Conservation (phyloP, 2,888 invertebrate genomes). For the Coleophora deauratella region DNA sequence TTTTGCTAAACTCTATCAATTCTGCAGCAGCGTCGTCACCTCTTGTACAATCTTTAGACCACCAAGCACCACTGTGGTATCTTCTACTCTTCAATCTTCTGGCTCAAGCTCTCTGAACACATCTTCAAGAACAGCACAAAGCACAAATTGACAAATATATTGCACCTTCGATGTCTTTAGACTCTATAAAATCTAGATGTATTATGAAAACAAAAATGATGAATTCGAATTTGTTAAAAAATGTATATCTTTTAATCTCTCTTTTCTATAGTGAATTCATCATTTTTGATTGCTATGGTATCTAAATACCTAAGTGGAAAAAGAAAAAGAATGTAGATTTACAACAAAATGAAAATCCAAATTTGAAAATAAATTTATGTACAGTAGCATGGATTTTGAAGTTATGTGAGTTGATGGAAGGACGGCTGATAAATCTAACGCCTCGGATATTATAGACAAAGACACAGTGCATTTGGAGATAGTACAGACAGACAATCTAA, state of each 20-base stretch:
- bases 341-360: too few relatives aligned
- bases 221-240: conserved; percentile 11
- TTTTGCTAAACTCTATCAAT: conserved; percentile 23
- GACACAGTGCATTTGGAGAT: conserved; percentile 12
- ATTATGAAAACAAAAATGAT: conserved; percentile 12
- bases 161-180: conserved; percentile 48
- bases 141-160: conserved; percentile 35
- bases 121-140: conserved; percentile 41
- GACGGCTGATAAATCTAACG: conserved; percentile 63
- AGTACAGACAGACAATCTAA: background rate
- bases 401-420: conserved; percentile 35
- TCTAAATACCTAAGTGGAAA: too few relatives aligned
- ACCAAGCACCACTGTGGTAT: conserved; percentile 45
- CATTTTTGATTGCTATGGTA: background rate
- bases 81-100: conserved; percentile 28
- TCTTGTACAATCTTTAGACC: conserved; percentile 37
- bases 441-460: conserved; percentile 39
- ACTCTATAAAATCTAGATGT: conserved; percentile 5
- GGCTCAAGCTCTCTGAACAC: conserved; percentile 49
- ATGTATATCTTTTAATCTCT: background rate
- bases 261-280: too few relatives aligned
- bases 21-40: conserved; percentile 31
- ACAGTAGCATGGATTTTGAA: conserved; percentile 64
- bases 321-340: too few relatives aligned
- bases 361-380: too few relatives aligned